Percentiles rank a stretch among this genome's conserved stretches.
Evolutionary conservation across 2,888 invertebrate genomes (phyloP).

Genomic region (Chaetogeoica ovagalla): DNA sequence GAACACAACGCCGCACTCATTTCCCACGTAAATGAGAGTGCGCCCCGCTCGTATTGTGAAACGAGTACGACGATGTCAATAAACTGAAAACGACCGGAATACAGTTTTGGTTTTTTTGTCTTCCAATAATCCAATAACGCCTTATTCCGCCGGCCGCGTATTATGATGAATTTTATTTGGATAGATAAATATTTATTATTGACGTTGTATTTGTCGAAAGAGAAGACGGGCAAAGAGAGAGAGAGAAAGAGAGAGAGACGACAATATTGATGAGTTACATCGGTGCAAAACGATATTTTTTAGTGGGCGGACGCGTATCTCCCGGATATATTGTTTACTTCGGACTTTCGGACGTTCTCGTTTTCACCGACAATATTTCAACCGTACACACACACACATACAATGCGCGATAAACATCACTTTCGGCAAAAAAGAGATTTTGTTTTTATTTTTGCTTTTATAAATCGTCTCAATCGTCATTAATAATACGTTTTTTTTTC

Average conservation of each 20-base stretch:
- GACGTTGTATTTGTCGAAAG: not conserved
- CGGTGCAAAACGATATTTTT: constrained; percentile 7
- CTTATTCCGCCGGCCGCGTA: no score
- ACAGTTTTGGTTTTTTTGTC: no score
- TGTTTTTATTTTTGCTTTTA: not conserved
- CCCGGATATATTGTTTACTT: constrained; percentile 52
- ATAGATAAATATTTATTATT: no score
- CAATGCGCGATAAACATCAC: constrained; percentile 21
- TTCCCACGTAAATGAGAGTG: no score
- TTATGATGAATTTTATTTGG: no score
- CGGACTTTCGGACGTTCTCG: constrained; percentile 40
- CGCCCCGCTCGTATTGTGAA: no score
- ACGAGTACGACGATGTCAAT: no score
- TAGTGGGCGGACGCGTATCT: constrained; percentile 38
- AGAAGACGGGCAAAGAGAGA: not conserved
- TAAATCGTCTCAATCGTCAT: not conserved
- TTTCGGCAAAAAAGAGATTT: constrained; percentile 19
- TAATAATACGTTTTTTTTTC: not conserved
- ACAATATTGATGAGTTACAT: constrained; percentile 38
- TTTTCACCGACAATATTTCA: constrained; percentile 38
- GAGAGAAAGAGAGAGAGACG: not conserved
- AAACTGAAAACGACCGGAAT: no score
- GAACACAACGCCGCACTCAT: no score
- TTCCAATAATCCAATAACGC: no score
- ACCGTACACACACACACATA: constrained; percentile 5